A percentile compares a stretch with the other conserved stretches of the same genome.
Conservation (phyloP, 2,113 vertebrate genomes). For the Myotis yumanensis region DNA sequence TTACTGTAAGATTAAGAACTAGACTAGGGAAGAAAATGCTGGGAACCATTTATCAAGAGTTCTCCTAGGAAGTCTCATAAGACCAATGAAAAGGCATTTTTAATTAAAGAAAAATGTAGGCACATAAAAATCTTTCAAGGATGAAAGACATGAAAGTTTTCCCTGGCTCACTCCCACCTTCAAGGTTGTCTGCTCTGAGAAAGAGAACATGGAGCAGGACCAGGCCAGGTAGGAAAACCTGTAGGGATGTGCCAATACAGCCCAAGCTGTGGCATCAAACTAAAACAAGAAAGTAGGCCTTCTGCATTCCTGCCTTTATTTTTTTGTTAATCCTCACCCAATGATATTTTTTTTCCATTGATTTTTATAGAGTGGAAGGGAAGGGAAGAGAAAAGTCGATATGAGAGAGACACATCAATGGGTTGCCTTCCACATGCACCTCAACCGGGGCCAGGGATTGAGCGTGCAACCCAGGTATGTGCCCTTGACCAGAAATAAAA, state of each 20-base stretch:
- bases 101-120: slow-evolving; percentile 52
- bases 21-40: neutral
- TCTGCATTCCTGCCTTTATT: neutral
- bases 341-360: too few relatives aligned
- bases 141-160: neutral
- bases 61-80: neutral
- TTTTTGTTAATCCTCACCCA: too few relatives aligned
- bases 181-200: neutral
- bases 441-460: too few relatives aligned
- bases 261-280: neutral
- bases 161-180: neutral
- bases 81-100: slow-evolving; percentile 36
- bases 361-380: too few relatives aligned
- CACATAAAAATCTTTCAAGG: slow-evolving; percentile 49
- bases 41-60: neutral
- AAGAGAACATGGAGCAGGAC: neutral
- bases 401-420: too few relatives aligned
- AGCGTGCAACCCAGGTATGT: too few relatives aligned
- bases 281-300: neutral
- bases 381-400: too few relatives aligned
- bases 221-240: neutral
- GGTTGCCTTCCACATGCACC: too few relatives aligned
- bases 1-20: neutral
- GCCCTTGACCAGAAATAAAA: too few relatives aligned
- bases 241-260: neutral